Conservation (phyloP, 2,888 invertebrate species). For the Steinernema hermaphroditum region DNA sequence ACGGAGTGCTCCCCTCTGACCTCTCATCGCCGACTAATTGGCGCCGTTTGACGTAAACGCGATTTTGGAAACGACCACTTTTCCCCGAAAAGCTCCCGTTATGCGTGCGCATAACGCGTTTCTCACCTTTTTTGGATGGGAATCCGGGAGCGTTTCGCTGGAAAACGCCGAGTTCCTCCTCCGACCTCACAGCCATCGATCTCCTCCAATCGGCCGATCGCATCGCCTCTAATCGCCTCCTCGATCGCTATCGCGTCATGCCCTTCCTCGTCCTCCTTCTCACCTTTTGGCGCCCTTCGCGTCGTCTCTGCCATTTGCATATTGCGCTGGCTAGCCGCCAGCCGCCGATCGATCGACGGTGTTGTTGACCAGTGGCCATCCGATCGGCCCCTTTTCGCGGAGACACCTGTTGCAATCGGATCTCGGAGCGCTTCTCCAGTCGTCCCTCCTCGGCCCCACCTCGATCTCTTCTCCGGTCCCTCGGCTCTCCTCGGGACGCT, state of each 20-base stretch:
- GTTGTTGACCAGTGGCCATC: slow-evolving; percentile 18
- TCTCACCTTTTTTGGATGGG: too few relatives aligned
- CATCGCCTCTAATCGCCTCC: slow-evolving; percentile 10
- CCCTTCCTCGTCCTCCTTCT: slow-evolving; percentile 17
- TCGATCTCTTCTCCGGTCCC: not conserved
- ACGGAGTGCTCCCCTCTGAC: too few relatives aligned
- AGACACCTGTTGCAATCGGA: slow-evolving; percentile 26
- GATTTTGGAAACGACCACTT: too few relatives aligned
- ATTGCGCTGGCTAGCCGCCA: slow-evolving; percentile 15
- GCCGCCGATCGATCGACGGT: not conserved
- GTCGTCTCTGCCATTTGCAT: slow-evolving; percentile 21
- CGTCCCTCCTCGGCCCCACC: not conserved
- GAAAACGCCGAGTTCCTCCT: too few relatives aligned
- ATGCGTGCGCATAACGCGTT: too few relatives aligned
- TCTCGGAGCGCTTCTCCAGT: not conserved
- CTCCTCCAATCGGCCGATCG: not conserved
- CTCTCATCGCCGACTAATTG: too few relatives aligned
- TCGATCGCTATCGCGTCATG: slow-evolving; percentile 9
- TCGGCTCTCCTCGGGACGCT: not conserved
- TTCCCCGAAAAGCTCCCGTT: too few relatives aligned
- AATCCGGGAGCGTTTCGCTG: too few relatives aligned
- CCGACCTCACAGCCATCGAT: not conserved
- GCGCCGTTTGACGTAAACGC: too few relatives aligned
- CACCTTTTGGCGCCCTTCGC: not conserved
- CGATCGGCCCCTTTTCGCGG: not conserved